Evolutionary conservation across 2,797 vertebrate species (phyloP).

Genomic region (Enteromius thamalakanensis): DNA sequence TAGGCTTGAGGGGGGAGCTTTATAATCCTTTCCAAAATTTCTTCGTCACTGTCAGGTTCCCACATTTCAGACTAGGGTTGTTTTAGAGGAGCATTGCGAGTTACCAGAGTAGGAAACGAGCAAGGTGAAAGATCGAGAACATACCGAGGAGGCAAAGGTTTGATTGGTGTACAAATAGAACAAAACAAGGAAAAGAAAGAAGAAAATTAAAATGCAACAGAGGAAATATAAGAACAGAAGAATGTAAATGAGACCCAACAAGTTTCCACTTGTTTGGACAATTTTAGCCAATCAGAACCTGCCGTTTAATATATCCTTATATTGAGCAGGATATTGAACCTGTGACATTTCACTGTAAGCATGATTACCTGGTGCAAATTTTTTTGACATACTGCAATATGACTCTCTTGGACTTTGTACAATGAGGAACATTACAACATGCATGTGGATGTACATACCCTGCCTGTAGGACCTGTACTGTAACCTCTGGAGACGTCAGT

Average conservation of each 20-base stretch:
- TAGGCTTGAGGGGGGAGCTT: constrained; percentile 85
- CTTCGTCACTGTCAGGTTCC: constrained; percentile 93
- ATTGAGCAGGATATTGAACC: not conserved
- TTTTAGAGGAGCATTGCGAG: not conserved
- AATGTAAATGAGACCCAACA: constrained; percentile 29
- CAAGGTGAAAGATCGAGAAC: constrained; percentile 28
- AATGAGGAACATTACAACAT: not conserved
- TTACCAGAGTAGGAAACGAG: not conserved
- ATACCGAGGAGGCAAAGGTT: constrained; percentile 41
- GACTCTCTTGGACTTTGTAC: not conserved
- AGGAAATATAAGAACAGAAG: constrained; percentile 52
- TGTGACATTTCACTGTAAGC: not conserved
- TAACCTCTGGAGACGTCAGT: constrained; percentile 70
- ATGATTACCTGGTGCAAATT: not conserved
- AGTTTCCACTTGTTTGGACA: not conserved
- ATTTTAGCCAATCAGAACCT: not conserved
- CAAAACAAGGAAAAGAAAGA: constrained; percentile 49
- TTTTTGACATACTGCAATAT: not conserved
- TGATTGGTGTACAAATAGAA: constrained; percentile 57
- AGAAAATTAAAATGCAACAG: constrained; percentile 58
- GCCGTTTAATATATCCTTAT: not conserved
- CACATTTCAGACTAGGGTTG: constrained; percentile 74
- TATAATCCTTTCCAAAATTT: constrained; percentile 88
- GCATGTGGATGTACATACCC: constrained; percentile 68
- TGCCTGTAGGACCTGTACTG: constrained; percentile 63